Base-by-base conservation (phyloP, 2,888 invertebrate species). In the Volucella bombylans region DNA sequence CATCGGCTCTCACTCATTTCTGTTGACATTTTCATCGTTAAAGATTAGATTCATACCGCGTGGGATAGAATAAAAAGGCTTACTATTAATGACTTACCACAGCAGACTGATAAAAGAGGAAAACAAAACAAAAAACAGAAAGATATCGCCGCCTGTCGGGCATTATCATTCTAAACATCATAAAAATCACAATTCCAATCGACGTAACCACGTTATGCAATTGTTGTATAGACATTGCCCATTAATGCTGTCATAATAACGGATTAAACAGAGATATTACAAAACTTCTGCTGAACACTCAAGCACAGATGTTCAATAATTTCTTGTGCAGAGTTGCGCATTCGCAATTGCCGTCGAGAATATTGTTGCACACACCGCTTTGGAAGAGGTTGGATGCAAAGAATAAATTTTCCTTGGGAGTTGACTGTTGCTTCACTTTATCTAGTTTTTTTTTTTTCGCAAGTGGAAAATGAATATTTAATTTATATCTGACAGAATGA, bases 301-400 rank as follows among this genome's bases (percentile, higher is more conserved):
- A 62, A 9, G 67, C 83, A 76, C 83, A 83, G 83, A 80, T 83
- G 83, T 76, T 83, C 83, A 83, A 74, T 64, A 79, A 39, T 23
- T 59, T 50, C 74, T 18, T 23, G 50, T 67, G 47, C 45, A 15
- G 54, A 61, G 55, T 64, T 71, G 65, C 79, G 43, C 65, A 77
- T 55, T 82, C 65, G 45, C 65, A 65, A 47, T 52, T 64, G 65
- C 64, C 52, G 41, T 64, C 41, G 45, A 69, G 57, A 71, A 80
- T 62, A 74, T 38, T 57, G 50, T 14, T 11, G 9, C 11, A 52
- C 61, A 64, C 39, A 52, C 43, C 41, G 41, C 50, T 4, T 31
- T 31, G 54, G 74, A 82, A 77, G 77, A 49, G 59, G 59, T 81
- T 64, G 50, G 23, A 31, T 49, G 18, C 65, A 23, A 71, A 61